phyloP scores from a whole-genome alignment of 2,888 invertebrate genomes.

The Psylliodes chrysocephalus region DNA sequence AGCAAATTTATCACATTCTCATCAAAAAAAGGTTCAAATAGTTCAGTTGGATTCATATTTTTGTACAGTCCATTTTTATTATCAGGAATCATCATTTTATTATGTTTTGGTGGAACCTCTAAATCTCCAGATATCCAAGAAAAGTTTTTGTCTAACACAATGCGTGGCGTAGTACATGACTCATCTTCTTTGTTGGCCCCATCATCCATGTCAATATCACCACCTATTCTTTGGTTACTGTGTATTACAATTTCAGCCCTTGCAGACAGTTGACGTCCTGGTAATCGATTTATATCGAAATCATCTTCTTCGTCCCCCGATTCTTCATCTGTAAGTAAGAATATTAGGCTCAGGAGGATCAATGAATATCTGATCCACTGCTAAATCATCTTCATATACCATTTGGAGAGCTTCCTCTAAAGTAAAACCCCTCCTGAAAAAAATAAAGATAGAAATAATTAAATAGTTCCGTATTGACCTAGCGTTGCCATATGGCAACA shows the following conservation, averaged over 20 bases:
- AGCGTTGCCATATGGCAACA: background rate
- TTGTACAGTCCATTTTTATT: no score
- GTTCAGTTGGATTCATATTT: background rate
- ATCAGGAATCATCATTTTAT: background rate
- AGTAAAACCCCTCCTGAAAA: background rate
- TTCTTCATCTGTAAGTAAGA: constrained; percentile 19
- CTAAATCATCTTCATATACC: no score
- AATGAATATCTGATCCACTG: constrained; percentile 16
- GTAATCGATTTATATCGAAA: no score
- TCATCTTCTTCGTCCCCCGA: no score
- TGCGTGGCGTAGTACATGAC: background rate
- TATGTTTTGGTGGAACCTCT: background rate
- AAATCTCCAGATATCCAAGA: background rate
- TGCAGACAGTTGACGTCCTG: constrained; percentile 1
- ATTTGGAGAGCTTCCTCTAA: no score
- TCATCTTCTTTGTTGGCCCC: background rate
- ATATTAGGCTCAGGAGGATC: constrained; percentile 31
- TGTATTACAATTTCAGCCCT: constrained; percentile 2
- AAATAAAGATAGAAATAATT: background rate
- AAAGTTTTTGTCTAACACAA: background rate
- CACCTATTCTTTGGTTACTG: constrained; percentile 25
- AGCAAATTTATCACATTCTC: constrained; percentile 11
- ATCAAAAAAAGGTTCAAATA: constrained; percentile 15
- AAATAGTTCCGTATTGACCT: background rate
- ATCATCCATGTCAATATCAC: background rate